Evolutionary conservation across 2,888 invertebrate genomes (phyloP).

Genomic region (Pyralis farinalis): DNA sequence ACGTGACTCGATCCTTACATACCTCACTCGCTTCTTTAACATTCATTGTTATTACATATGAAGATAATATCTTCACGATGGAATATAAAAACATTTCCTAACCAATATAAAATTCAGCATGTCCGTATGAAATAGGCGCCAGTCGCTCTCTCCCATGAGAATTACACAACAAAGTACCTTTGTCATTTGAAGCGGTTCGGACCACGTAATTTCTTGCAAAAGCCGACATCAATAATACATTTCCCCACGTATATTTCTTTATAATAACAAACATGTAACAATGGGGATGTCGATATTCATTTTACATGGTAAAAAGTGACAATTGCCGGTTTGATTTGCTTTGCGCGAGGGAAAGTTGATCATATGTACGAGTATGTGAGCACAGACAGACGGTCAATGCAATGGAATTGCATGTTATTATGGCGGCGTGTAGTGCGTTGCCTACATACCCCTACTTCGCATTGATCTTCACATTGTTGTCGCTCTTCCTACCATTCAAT

Average conservation of each 20-base stretch:
- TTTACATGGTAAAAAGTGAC: conserved; percentile 36
- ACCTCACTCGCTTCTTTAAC: too few species aligned
- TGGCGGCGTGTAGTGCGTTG: neutral
- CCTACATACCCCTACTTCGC: neutral
- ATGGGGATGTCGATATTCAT: conserved; percentile 19
- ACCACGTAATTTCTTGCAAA: conserved; percentile 8
- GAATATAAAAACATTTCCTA: too few species aligned
- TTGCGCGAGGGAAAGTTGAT: conserved; percentile 41
- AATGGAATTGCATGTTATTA: conserved; percentile 21
- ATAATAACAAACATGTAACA: conserved; percentile 25
- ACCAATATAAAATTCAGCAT: too few species aligned
- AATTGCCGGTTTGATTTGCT: conserved; percentile 33
- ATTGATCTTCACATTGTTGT: too few species aligned
- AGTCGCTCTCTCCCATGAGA: conserved; percentile 6
- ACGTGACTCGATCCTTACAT: too few species aligned
- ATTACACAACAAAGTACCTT: conserved; percentile 6
- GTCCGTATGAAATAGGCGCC: neutral
- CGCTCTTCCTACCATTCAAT: neutral
- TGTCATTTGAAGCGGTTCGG: conserved; percentile 8
- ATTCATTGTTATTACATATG: too few species aligned
- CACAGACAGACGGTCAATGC: conserved; percentile 20
- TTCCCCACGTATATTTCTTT: conserved; percentile 8
- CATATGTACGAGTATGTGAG: conserved; percentile 29
- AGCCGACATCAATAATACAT: conserved; percentile 12
- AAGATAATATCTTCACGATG: too few species aligned